These are phyloP conservation scores for Takifugu rubripes DNA, from an alignment of 2,797 vertebrate genomes.

Conservation along the genomic window DNA sequence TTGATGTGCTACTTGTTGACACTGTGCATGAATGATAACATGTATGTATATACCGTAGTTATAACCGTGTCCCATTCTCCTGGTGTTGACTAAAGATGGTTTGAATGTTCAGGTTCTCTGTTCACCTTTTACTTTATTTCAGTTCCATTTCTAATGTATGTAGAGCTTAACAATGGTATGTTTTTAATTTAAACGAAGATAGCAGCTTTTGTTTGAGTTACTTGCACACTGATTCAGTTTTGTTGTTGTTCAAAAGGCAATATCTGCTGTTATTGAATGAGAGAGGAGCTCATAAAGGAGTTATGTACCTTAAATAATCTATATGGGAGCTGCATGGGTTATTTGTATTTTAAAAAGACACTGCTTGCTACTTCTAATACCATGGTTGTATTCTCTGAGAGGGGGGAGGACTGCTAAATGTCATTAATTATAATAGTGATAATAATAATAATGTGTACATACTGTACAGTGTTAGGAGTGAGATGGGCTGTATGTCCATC, in stretches of 20 bases:
- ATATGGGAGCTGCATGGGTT: slow-evolving; percentile 70
- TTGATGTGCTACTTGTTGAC: slow-evolving; percentile 91
- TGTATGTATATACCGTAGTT: slow-evolving; percentile 86
- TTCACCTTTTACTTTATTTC: slow-evolving; percentile 38
- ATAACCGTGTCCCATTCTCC: slow-evolving; percentile 75
- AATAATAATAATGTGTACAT: slow-evolving; percentile 75
- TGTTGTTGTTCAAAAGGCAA: slow-evolving; percentile 74
- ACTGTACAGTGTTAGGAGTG: slow-evolving; percentile 78
- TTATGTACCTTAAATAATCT: slow-evolving; percentile 69
- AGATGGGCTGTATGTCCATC: slow-evolving; percentile 57
- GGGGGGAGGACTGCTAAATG: slow-evolving; percentile 66
- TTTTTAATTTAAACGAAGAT: slow-evolving; percentile 46
- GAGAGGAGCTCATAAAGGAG: slow-evolving; percentile 59
- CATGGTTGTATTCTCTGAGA: slow-evolving; percentile 73
- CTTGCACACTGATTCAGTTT: slow-evolving; percentile 68
- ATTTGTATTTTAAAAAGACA: slow-evolving; percentile 65
- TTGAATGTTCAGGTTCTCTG: slow-evolving; percentile 67
- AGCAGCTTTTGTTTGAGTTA: slow-evolving; percentile 49
- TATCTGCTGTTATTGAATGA: slow-evolving; percentile 80
- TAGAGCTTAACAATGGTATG: slow-evolving; percentile 51
- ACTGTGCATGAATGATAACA: slow-evolving; percentile 95
- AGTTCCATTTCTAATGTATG: slow-evolving; percentile 36
- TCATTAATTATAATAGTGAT: slow-evolving; percentile 79
- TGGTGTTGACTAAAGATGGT: slow-evolving; percentile 66
- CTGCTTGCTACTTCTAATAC: slow-evolving; percentile 75